Evolutionary conservation across 1,140 invertebrate genomes (phyloP), one percentile per base, ranked within the genome.

Genomic region (Procambarus virginalis): DNA sequence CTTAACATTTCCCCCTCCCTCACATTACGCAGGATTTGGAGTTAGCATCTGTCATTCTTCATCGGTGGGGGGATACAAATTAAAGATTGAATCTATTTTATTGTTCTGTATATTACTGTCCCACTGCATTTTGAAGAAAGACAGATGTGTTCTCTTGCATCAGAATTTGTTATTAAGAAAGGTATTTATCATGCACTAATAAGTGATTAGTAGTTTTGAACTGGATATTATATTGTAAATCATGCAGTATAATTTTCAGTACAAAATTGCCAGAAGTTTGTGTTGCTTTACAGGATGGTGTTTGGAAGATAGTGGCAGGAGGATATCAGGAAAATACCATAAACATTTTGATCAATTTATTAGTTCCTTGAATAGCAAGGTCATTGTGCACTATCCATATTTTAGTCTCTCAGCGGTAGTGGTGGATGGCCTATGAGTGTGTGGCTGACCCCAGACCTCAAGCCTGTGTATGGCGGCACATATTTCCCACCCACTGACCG

Each of bases 371-470:
- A 22, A 34, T 9, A 34, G 8, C 6, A 3, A 34, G 34, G n/a
- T 73, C 34, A 73, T 73, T 73, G 68, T 34, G 22, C 68, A 34
- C 8, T 8, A 34, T 73, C 2, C 68, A 73, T 73, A 20, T 73
- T 89, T 20, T 92, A 96, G 95, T 96, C 96, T 49, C 96, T 96
- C 49, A 96, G 96, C 84, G 97, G 97, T 20, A 95, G 96, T 92
- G 97, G 98, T 96, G 98, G 92, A 96, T 96, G 98, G 98, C 98
- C 98, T 2, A 97, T 99, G 97, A 98, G 96, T 93, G 97, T 99
- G 3, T 99, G 98, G 95, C 94, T 99, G 14, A 98, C 98, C 2
- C 98, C 98, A 22, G 96, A 97, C 93, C 94, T 99, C 85, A 96
- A 96, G 84, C 98, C 98, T 0, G 95, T 99, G 22, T 96, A 96